Evolutionary conservation across 2,797 vertebrate species (phyloP).

Genomic region (Anolis apletophallus): DNA sequence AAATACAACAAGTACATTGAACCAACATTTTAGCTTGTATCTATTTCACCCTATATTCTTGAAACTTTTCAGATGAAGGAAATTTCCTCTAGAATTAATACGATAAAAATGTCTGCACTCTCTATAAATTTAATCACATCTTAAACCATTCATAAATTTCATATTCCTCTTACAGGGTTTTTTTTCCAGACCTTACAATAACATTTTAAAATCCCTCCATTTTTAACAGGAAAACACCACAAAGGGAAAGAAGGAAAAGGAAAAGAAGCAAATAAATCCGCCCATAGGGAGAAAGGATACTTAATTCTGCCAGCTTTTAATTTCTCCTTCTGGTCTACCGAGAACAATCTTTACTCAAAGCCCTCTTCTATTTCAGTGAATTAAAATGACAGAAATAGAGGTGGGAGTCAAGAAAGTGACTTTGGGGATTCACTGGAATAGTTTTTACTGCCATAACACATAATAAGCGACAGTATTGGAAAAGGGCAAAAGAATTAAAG

Average conservation of each 20-base stretch:
- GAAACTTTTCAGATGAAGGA: constrained; percentile 73
- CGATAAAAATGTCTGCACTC: constrained; percentile 71
- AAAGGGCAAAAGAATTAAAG: too few relatives aligned
- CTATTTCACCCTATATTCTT: constrained; percentile 69
- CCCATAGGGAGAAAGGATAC: constrained; percentile 63
- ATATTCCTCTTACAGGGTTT: constrained; percentile 74
- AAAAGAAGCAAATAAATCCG: constrained; percentile 79
- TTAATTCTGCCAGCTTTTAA: constrained; percentile 66
- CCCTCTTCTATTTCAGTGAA: constrained; percentile 62
- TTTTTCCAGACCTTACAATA: constrained; percentile 72
- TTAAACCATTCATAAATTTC: constrained; percentile 71
- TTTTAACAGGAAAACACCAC: constrained; percentile 75
- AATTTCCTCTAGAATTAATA: constrained; percentile 78
- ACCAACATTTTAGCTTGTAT: constrained; percentile 63
- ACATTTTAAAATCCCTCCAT: constrained; percentile 74
- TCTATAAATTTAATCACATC: constrained; percentile 72
- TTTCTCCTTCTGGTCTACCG: constrained; percentile 56
- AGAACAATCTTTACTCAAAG: constrained; percentile 32
- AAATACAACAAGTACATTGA: constrained; percentile 67
- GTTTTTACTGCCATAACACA: background rate
- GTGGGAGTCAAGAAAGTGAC: constrained; percentile 56
- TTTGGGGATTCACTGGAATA: background rate
- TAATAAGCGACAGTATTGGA: too few relatives aligned
- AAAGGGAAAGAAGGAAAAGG: constrained; percentile 58
- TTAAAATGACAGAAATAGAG: constrained; percentile 59